Conservation (phyloP, 2,797 vertebrate genomes). For the Acipenser ruthenus region DNA sequence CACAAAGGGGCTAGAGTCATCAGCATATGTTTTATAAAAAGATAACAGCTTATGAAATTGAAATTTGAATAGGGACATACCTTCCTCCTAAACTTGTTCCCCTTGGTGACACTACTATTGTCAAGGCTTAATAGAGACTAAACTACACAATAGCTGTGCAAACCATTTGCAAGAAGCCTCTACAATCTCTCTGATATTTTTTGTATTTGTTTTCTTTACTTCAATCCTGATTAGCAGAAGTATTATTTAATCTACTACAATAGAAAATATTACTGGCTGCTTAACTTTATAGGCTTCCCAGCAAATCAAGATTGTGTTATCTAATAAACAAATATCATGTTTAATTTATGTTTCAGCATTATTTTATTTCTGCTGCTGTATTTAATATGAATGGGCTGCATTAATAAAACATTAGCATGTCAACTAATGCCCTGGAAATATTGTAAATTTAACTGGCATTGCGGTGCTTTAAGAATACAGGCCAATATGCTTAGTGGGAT, state of each 20-base stretch:
- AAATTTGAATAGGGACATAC: constrained; percentile 7
- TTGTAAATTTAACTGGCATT: too few species aligned
- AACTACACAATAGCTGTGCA: not conserved
- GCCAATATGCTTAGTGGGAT: too few species aligned
- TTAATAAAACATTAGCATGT: too few species aligned
- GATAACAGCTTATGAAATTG: not conserved
- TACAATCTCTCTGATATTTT: not conserved
- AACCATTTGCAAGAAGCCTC: not conserved
- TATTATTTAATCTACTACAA: not conserved
- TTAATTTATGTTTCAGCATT: too few species aligned
- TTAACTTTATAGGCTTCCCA: too few species aligned
- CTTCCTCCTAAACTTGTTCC: not conserved
- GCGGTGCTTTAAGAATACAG: too few species aligned
- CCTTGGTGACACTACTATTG: not conserved
- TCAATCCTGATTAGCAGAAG: not conserved
- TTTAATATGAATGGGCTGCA: too few species aligned
- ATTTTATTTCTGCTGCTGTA: too few species aligned
- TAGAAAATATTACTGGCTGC: too few species aligned
- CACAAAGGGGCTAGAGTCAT: constrained; percentile 1
- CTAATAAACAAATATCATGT: too few species aligned
- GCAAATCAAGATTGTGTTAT: too few species aligned
- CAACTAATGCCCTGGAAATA: too few species aligned
- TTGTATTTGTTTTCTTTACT: not conserved
- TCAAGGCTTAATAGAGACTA: not conserved
- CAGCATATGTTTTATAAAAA: constrained; percentile 8